Evolutionary conservation across 2,113 vertebrate genomes (phyloP).

Genomic region (Phrynocephalus versicolor): DNA sequence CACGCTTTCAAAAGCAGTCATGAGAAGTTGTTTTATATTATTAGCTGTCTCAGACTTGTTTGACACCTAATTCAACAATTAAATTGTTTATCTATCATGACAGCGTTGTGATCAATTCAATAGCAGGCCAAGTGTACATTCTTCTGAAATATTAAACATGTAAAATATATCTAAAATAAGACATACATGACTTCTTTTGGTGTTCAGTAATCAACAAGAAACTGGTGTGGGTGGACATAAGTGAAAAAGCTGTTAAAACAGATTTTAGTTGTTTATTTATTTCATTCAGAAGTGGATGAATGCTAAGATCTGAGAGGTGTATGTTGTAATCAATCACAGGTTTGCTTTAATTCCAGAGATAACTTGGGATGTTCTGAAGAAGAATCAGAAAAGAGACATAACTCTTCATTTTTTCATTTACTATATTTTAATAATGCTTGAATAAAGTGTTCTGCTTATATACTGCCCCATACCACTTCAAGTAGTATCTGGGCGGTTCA

Average conservation of each 20-base stretch:
- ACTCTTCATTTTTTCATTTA: not conserved
- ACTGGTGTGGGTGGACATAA: not conserved
- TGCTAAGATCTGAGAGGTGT: not conserved
- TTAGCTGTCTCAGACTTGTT: not conserved
- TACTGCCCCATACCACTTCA: too few relatives aligned
- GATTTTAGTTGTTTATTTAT: slow-evolving; percentile 1
- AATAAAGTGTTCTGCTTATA: too few relatives aligned
- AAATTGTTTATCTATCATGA: not conserved
- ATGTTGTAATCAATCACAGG: not conserved
- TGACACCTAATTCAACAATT: not conserved
- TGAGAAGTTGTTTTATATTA: not conserved
- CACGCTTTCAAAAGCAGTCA: not conserved
- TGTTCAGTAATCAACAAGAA: not conserved
- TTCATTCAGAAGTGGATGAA: not conserved
- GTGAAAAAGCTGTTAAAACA: not conserved
- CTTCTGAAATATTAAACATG: not conserved
- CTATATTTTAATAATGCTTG: too few relatives aligned
- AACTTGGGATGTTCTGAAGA: not conserved
- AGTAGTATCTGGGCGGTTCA: too few relatives aligned
- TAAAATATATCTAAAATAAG: not conserved
- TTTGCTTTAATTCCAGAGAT: not conserved
- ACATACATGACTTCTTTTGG: not conserved
- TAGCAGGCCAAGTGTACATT: not conserved
- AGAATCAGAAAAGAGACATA: not conserved
- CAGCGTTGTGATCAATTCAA: not conserved